Evolutionary conservation across 2,113 vertebrate species (phyloP).

Genomic region (Pan paniscus): DNA sequence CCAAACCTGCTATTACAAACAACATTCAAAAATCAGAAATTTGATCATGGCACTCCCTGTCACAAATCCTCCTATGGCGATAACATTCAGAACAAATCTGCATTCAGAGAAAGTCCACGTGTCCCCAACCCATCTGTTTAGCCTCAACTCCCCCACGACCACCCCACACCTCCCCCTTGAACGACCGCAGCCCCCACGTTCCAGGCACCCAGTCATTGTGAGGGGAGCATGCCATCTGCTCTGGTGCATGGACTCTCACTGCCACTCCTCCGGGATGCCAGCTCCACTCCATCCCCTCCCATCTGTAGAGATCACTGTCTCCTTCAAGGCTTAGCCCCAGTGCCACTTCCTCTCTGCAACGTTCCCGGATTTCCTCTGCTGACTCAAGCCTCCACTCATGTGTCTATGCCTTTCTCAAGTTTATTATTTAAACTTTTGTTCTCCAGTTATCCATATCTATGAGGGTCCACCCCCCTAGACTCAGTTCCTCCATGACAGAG

Average conservation of each 20-base stretch:
- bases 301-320: neutral
- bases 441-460: neutral
- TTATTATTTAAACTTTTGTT: neutral
- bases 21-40: neutral
- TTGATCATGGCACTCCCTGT: neutral
- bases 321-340: neutral
- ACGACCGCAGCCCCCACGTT: neutral
- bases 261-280: neutral
- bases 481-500: neutral
- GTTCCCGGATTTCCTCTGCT: neutral
- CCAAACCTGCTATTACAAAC: neutral
- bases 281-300: neutral
- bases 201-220: neutral
- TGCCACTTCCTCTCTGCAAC: neutral
- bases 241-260: neutral
- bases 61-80: neutral
- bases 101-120: neutral
- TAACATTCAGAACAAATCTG: neutral
- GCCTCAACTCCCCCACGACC: neutral
- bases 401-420: neutral
- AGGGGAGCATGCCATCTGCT: neutral
- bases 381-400: neutral
- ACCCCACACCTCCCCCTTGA: neutral
- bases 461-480: neutral
- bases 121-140: conserved; percentile 23